Evolutionary conservation across 2,888 invertebrate genomes (phyloP), one percentile per base, ranked within the genome.

Genomic region (Lathronympha strigana): DNA sequence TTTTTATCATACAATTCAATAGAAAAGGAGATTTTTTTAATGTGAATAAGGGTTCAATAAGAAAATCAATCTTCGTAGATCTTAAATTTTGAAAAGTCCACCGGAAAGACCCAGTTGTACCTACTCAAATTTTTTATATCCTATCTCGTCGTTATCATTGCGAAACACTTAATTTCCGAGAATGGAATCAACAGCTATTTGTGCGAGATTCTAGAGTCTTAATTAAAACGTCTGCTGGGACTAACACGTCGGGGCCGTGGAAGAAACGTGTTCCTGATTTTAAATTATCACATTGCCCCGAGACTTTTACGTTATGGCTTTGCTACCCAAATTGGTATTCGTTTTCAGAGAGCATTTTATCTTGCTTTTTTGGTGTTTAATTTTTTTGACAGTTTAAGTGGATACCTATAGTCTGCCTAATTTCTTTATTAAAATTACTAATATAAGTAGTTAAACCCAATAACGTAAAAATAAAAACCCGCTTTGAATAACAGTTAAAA

Each of bases 171-270:
- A 51, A 64, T 64, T 64, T 28, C 25, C 50, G 17, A 43, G 43
- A 40, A 19, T 43, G 51, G 51, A 58, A 36, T 58, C 64, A 53
- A 53, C 58, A 53, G 58, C 51, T 60, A 53, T 64, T 64, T 60
- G 51, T 51, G 36, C 58, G 49, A 45, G 45, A 60, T 60, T 58
- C 58, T 45, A 36, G 58, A 60, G 64, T 21, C 72, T 73, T 71
- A 77, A 77, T 77, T 76, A 77, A 73, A 72, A 73, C 61, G 66
- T 72, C 71, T 63, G 66, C 70, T 73, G 73, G 70, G 69, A 76
- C 75, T 75, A 75, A 77, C 73, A 75, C 70, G 73, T 73, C 69
- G 74, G 63, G 57, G 70, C 69, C 71, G 67, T 62, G 67, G 66
- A 69, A 70, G 72, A 73, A 70, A 73, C 77, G 78, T 78, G 76